Evolutionary conservation across 2,888 invertebrate genomes (phyloP).

Genomic region (Cinara cedri): DNA sequence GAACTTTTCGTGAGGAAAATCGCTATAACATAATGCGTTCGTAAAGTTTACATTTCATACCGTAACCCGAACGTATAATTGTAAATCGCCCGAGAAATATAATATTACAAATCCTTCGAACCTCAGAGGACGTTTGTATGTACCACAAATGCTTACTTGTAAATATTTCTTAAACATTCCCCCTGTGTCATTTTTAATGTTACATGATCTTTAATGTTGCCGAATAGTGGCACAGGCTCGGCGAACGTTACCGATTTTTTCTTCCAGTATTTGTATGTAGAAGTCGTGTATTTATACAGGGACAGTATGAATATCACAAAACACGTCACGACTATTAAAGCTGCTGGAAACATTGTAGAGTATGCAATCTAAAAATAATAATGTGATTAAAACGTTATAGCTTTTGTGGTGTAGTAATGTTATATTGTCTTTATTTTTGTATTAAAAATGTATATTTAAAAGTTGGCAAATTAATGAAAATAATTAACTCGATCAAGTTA

Average conservation of each 20-base stretch:
- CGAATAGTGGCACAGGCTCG: conserved; percentile 63
- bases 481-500: too few species aligned
- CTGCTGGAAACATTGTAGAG: conserved; percentile 37
- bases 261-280: conserved; percentile 63
- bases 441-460: too few species aligned
- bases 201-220: conserved; percentile 63
- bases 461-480: too few species aligned
- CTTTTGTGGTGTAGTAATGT: too few species aligned
- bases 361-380: conserved; percentile 2
- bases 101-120: too few species aligned
- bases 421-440: background rate
- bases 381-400: background rate
- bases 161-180: conserved; percentile 62
- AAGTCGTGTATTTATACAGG: conserved; percentile 30
- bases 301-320: background rate
- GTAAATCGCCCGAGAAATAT: too few species aligned
- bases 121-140: too few species aligned
- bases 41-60: too few species aligned
- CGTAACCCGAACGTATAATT: too few species aligned
- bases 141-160: conserved; percentile 62
- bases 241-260: conserved; percentile 63
- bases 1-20: conserved; percentile 61
- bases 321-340: conserved; percentile 5
- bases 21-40: conserved; percentile 54
- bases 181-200: conserved; percentile 62